Evolutionary conservation across 2,113 vertebrate species (phyloP).

Genomic region (Megaceryle maxima): DNA sequence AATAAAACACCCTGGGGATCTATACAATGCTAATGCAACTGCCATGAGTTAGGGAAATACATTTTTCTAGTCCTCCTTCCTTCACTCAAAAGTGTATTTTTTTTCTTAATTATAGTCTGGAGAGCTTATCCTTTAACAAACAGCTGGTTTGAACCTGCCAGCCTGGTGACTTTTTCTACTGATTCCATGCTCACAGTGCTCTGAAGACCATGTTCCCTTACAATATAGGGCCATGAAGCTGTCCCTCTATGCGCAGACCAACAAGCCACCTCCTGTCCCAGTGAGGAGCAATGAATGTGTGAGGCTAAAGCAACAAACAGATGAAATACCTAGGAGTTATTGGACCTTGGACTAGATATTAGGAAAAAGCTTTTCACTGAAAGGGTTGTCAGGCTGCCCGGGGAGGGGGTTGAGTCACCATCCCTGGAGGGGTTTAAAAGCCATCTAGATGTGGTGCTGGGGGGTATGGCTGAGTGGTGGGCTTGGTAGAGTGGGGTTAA

Average conservation of each 20-base stretch:
- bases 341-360: no score
- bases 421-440: no score
- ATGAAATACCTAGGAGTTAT: not conserved
- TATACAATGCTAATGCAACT: not conserved
- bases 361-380: no score
- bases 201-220: not conserved
- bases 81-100: not conserved
- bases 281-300: accelerated
- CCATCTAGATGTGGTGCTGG: no score
- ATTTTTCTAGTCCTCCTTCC: not conserved
- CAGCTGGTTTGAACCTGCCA: not conserved
- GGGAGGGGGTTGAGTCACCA: no score
- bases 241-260: not conserved
- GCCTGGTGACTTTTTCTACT: not conserved
- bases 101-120: not conserved
- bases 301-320: not conserved
- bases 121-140: not conserved
- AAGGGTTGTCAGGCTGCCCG: no score
- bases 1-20: not conserved
- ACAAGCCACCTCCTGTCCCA: not conserved
- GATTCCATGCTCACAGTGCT: no score
- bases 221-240: no score
- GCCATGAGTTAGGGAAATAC: not conserved
- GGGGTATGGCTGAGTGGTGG: no score
- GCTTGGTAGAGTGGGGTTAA: no score